phyloP scores from a whole-genome alignment of 2,888 invertebrate genomes.

The Julus scandinavius region DNA sequence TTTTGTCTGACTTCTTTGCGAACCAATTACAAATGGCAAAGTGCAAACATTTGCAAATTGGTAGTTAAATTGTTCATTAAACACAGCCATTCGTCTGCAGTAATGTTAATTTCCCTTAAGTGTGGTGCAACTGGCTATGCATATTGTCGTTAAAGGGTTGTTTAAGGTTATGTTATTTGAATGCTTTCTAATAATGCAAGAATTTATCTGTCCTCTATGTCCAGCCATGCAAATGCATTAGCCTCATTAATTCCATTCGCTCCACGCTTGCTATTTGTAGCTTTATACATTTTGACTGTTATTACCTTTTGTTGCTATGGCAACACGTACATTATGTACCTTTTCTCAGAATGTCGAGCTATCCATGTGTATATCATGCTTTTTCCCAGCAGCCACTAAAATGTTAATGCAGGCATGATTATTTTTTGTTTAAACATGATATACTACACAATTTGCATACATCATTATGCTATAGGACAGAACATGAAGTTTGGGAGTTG shows the following conservation, averaged over 20 bases:
- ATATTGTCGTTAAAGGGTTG: background rate
- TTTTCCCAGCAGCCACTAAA: constrained; percentile 14
- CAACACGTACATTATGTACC: background rate
- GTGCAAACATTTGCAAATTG: background rate
- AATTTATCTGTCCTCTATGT: background rate
- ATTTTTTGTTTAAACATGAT: constrained; percentile 28
- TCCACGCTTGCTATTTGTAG: background rate
- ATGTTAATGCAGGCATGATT: background rate
- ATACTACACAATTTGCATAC: background rate
- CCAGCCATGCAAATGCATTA: constrained; percentile 11
- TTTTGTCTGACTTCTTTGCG: background rate
- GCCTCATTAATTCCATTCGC: background rate
- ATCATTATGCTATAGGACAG: background rate
- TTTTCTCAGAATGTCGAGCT: background rate
- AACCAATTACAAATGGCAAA: background rate
- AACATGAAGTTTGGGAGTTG: background rate
- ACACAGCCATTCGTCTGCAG: background rate
- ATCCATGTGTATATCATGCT: background rate
- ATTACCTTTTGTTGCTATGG: constrained; percentile 11
- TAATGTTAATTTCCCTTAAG: background rate
- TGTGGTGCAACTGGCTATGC: background rate
- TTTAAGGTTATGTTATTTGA: background rate
- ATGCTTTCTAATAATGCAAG: background rate
- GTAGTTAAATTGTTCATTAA: too few relatives aligned
- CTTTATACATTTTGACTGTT: background rate